Percentiles rank a stretch among this genome's conserved stretches.
Evolutionary conservation across 2,888 invertebrate species (phyloP).

Genomic region (Patella ulyssiponensis): DNA sequence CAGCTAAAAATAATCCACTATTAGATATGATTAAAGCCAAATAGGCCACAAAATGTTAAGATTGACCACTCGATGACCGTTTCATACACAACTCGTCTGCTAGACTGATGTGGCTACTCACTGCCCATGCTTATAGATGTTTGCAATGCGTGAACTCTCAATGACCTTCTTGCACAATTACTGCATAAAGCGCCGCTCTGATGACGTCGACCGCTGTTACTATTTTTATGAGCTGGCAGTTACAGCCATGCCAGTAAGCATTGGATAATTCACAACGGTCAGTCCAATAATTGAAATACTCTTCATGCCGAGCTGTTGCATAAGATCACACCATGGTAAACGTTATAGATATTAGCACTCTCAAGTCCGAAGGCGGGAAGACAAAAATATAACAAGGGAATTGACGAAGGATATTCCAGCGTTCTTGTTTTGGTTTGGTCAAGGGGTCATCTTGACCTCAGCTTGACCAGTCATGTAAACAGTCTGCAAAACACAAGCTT

Average conservation of each 20-base stretch:
- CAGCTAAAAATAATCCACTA: constrained; percentile 8
- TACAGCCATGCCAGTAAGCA: not conserved
- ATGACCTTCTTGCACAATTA: constrained; percentile 60
- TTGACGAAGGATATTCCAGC: too few species aligned
- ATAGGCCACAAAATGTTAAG: constrained; percentile 6
- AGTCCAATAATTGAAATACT: not conserved
- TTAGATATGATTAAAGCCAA: constrained; percentile 1
- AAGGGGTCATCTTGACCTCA: too few species aligned
- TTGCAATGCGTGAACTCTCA: constrained; percentile 54
- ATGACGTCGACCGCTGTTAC: constrained; percentile 37
- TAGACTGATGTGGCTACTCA: constrained; percentile 43
- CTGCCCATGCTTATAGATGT: constrained; percentile 61
- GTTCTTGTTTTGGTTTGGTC: too few species aligned
- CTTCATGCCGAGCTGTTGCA: not conserved
- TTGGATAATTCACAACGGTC: not conserved
- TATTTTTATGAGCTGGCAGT: constrained; percentile 8
- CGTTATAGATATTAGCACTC: too few species aligned
- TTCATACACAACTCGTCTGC: constrained; percentile 19
- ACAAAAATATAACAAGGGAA: too few species aligned
- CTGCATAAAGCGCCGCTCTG: constrained; percentile 51
- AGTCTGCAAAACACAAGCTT: too few species aligned
- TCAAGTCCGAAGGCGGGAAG: too few species aligned
- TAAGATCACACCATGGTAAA: constrained; percentile 1
- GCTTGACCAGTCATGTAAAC: too few species aligned
- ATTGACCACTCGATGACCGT: constrained; percentile 10